These are phyloP conservation scores for Epinephelus malabaricus DNA, from an alignment of 2,797 vertebrate species.

Conservation along the genomic window DNA sequence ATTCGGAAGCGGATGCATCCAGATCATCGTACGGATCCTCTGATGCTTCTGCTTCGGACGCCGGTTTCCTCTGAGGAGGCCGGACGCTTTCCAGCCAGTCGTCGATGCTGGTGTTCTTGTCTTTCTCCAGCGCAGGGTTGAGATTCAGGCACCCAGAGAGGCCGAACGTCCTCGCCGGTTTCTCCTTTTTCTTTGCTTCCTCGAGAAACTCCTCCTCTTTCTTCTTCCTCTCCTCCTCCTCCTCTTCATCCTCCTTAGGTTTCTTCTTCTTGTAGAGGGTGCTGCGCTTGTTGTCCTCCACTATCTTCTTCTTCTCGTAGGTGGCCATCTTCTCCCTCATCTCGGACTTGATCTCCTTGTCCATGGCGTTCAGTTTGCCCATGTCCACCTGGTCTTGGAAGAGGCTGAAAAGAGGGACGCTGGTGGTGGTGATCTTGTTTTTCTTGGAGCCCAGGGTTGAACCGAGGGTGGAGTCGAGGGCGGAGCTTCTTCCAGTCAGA, in stretches of 20 bases:
- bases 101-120: conserved; percentile 84
- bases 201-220: conserved; percentile 73
- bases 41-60: conserved; percentile 63
- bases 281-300: conserved; percentile 94
- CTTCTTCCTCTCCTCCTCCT: conserved; percentile 74
- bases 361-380: conserved; percentile 89
- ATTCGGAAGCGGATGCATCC: conserved; percentile 86
- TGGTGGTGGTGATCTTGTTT: conserved; percentile 88
- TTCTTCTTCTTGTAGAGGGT: conserved; percentile 96
- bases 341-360: conserved; percentile 91
- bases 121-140: conserved; percentile 70
- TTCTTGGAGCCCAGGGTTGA: conserved; percentile 70
- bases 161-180: conserved; percentile 70
- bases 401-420: conserved; percentile 93
- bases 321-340: conserved; percentile 92
- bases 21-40: conserved; percentile 84
- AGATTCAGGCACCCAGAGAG: conserved; percentile 82
- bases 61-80: conserved; percentile 82
- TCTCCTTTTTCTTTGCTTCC: conserved; percentile 76
- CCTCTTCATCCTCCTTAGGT: conserved; percentile 81
- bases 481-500: conserved; percentile 74
- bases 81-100: conserved; percentile 92
- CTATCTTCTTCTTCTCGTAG: conserved; percentile 94
- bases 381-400: conserved; percentile 95
- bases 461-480: conserved; percentile 50